Percentiles rank a stretch among this genome's conserved stretches.
Conservation (phyloP, 2,113 vertebrate genomes). For the Cinclus mexicanus region DNA sequence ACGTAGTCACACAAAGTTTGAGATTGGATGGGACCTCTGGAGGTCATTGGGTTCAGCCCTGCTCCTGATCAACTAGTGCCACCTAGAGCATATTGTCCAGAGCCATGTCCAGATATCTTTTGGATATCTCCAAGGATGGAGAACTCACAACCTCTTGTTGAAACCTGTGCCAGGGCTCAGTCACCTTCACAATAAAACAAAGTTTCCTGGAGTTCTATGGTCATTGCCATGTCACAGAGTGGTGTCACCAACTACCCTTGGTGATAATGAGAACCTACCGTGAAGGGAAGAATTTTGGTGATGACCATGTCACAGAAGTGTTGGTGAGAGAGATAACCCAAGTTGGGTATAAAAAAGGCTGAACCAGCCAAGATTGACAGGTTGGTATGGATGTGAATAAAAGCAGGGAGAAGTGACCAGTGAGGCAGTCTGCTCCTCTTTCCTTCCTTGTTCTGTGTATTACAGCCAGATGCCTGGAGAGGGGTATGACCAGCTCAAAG, state of each 20-base stretch:
- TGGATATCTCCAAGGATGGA: not conserved
- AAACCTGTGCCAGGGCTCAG: not conserved
- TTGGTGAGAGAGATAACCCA: not conserved
- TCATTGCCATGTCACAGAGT: not conserved
- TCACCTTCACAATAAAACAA: not conserved
- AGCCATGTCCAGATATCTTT: not conserved
- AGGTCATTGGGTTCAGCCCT: not conserved
- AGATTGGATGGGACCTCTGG: not conserved
- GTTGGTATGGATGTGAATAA: not conserved
- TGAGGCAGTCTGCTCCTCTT: not conserved
- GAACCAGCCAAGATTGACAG: not conserved
- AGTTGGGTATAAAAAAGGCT: not conserved
- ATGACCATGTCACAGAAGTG: too few species aligned
- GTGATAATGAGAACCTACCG: too few species aligned
- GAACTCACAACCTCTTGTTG: not conserved
- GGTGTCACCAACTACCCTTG: not conserved
- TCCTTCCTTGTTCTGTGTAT: not conserved
- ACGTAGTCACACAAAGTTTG: not conserved
- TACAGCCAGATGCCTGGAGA: not conserved
- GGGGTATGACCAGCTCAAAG: not conserved
- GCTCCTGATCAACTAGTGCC: not conserved
- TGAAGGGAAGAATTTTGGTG: not conserved
- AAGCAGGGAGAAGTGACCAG: not conserved
- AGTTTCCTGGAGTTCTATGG: not conserved
- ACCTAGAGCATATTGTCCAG: fast-evolving